Conservation (phyloP, 92 coral and sea anemone species). For the Actinostola sp. region DNA sequence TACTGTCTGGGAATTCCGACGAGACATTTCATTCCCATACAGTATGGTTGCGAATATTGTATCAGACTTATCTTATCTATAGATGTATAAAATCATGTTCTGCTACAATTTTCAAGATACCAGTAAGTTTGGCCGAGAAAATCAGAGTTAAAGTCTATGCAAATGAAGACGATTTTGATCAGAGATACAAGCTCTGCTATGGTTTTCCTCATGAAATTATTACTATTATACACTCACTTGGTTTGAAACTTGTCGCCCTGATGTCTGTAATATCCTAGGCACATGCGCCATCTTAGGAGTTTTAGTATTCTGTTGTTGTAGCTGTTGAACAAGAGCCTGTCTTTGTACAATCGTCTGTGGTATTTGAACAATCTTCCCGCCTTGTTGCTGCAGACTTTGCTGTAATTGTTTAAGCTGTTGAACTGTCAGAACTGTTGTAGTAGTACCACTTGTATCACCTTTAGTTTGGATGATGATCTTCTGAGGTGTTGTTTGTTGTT, state of each 20-base stretch:
- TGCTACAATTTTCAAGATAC: no score
- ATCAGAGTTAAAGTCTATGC: no score
- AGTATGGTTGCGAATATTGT: no score
- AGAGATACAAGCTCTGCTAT: no score
- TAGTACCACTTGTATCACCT: slow-evolving; percentile 30
- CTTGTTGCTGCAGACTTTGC: slow-evolving; percentile 68
- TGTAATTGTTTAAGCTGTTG: slow-evolving; percentile 80
- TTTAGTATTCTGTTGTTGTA: slow-evolving; percentile 67
- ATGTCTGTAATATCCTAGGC: slow-evolving; percentile 80
- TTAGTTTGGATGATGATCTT: slow-evolving; percentile 29
- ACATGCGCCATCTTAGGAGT: slow-evolving; percentile 65
- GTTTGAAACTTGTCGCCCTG: slow-evolving; percentile 67
- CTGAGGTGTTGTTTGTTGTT: slow-evolving; percentile 56
- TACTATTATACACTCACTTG: slow-evolving; percentile 40
- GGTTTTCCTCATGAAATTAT: neutral
- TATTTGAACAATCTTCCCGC: slow-evolving; percentile 57
- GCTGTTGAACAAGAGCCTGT: slow-evolving; percentile 51
- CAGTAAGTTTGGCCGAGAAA: no score
- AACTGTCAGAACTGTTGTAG: slow-evolving; percentile 56
- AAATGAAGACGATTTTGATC: no score
- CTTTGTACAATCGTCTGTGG: slow-evolving; percentile 48
- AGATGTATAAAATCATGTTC: no score
- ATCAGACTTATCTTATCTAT: no score
- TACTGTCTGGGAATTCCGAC: no score
- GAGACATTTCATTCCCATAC: no score